Evolutionary conservation across 1,140 invertebrate genomes (phyloP).

Genomic region (Drosophila asahinai): DNA sequence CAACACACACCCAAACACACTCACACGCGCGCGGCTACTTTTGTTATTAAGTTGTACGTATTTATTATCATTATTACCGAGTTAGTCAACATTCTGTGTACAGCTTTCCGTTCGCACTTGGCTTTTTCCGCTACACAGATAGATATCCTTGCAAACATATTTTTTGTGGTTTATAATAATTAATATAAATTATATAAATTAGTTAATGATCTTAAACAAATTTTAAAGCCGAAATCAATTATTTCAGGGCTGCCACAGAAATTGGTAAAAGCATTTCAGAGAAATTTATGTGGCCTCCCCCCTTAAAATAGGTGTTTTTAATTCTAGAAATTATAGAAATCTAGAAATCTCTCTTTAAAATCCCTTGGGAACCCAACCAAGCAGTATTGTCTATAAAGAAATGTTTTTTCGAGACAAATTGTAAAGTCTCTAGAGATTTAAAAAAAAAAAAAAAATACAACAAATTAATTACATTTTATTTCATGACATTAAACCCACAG

Average conservation of each 20-base stretch:
- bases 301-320: too few relatives aligned
- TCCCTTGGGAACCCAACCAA: not conserved
- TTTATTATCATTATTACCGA: slow-evolving; percentile 62
- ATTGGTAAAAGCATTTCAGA: not conserved
- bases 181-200: not conserved
- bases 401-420: too few relatives aligned
- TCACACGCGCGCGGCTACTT: slow-evolving; percentile 27
- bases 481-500: not conserved
- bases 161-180: not conserved
- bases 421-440: not conserved
- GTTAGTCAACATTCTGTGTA: slow-evolving; percentile 63
- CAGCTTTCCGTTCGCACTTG: slow-evolving; percentile 26
- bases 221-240: too few relatives aligned
- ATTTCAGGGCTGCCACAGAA: too few relatives aligned
- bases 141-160: slow-evolving; percentile 8
- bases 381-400: not conserved
- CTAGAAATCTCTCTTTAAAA: not conserved
- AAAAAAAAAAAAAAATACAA: too few relatives aligned
- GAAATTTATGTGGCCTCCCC: not conserved
- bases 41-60: slow-evolving; percentile 75
- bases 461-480: not conserved
- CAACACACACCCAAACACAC: slow-evolving; percentile 20
- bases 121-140: slow-evolving; percentile 3
- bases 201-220: too few relatives aligned
- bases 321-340: too few relatives aligned